These are phyloP conservation scores for Coracias cyanogaster DNA, from an alignment of 2,797 vertebrate species.

Conservation along the genomic window DNA sequence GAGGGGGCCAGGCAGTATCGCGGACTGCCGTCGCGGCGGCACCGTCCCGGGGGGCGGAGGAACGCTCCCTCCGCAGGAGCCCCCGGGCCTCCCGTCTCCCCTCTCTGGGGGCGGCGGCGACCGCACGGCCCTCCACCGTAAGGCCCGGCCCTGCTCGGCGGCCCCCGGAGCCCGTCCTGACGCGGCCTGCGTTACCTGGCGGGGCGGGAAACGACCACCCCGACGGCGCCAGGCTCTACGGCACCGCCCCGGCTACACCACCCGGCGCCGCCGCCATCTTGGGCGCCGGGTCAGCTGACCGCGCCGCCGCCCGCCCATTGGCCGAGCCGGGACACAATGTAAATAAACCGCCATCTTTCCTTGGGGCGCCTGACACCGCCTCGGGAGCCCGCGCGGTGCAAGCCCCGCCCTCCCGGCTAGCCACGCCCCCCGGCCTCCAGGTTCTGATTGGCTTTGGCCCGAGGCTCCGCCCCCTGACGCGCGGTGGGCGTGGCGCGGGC, in stretches of 20 bases:
- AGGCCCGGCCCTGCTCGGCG: neutral
- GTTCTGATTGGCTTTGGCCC: accelerated
- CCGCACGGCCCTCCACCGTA: neutral
- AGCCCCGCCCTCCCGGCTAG: neutral
- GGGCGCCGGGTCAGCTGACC: slow-evolving; percentile 65
- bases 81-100: too few species aligned
- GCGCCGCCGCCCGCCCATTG: neutral
- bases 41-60: too few species aligned
- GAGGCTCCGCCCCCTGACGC: neutral
- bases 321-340: neutral
- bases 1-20: neutral
- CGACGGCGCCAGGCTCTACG: neutral
- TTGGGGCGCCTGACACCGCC: neutral
- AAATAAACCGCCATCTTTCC: neutral
- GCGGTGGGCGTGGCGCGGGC: accelerated
- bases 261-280: neutral
- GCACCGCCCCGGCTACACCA: neutral
- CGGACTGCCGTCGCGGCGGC: neutral
- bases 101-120: too few species aligned
- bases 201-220: neutral
- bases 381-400: accelerated
- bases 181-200: neutral
- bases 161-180: neutral
- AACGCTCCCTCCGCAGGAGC: too few species aligned
- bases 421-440: neutral